phyloP scores from a whole-genome alignment of 2,888 invertebrate species.

The Corythucha ciliata region DNA sequence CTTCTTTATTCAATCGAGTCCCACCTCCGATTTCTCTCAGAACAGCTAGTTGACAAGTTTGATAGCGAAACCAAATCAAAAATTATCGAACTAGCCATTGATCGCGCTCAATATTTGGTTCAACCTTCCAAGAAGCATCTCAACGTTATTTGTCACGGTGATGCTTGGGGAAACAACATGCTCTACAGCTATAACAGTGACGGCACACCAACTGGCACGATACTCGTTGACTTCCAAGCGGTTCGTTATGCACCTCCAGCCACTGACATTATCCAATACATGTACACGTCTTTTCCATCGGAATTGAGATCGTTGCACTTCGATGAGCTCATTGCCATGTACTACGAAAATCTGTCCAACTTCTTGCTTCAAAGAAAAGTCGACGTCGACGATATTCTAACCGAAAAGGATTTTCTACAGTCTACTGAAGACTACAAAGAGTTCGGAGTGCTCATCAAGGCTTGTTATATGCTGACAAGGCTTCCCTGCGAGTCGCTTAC shows the following conservation, averaged over 20 bases:
- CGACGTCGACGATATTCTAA: constrained; percentile 6
- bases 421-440: constrained; percentile 23
- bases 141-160: constrained; percentile 27
- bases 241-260: constrained; percentile 25
- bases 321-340: constrained; percentile 9
- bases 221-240: constrained; percentile 27
- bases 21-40: constrained; percentile 2
- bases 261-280: constrained; percentile 22
- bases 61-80: constrained; percentile 2
- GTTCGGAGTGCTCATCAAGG: constrained; percentile 17
- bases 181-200: constrained; percentile 20
- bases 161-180: constrained; percentile 29
- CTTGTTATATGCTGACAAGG: constrained; percentile 23
- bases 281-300: constrained; percentile 17
- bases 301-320: constrained; percentile 15
- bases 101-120: too few relatives aligned
- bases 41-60: not conserved
- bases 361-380: constrained; percentile 14
- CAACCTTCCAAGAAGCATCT: constrained; percentile 16
- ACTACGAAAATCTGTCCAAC: constrained; percentile 16
- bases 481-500: constrained; percentile 16
- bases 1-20: constrained; percentile 1
- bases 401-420: constrained; percentile 17
- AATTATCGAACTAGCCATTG: not conserved
- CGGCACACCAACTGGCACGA: constrained; percentile 16